Evolutionary conservation across 2,888 invertebrate genomes (phyloP).

Genomic region (Pristionchus fissidentatus): DNA sequence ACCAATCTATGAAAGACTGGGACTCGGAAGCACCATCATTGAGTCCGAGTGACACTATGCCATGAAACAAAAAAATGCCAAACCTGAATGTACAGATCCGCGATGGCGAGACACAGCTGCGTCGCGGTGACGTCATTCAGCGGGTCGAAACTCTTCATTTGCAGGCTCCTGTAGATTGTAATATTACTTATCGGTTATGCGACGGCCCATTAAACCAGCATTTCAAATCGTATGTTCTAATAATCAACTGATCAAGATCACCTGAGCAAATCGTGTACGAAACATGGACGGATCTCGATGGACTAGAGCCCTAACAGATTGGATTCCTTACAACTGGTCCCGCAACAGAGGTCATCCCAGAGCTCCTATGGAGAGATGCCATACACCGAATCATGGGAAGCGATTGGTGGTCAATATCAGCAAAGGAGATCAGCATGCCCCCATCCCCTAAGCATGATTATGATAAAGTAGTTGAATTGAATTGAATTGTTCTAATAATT

Average conservation of each 20-base stretch:
- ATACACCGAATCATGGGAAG: no score
- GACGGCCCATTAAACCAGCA: background rate
- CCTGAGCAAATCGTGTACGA: no score
- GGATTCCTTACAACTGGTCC: no score
- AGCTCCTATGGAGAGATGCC: no score
- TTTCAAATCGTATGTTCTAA: background rate
- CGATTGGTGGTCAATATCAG: no score
- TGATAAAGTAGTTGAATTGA: no score
- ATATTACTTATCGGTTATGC: background rate
- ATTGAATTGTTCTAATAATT: no score
- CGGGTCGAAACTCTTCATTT: constrained; percentile 55
- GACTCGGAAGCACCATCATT: background rate
- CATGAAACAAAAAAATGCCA: background rate
- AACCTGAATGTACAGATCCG: constrained; percentile 89
- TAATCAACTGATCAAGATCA: background rate
- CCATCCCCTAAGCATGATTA: no score
- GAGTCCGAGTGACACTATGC: background rate
- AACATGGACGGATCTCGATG: no score
- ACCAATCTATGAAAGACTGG: background rate
- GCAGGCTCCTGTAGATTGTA: constrained; percentile 77
- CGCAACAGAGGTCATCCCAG: no score
- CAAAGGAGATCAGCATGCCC: no score
- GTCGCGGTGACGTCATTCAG: constrained; percentile 84
- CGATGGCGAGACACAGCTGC: constrained; percentile 89
- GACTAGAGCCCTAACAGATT: no score